Conservation (phyloP, 2,797 vertebrate genomes). For the Hemitrygon akajei region DNA sequence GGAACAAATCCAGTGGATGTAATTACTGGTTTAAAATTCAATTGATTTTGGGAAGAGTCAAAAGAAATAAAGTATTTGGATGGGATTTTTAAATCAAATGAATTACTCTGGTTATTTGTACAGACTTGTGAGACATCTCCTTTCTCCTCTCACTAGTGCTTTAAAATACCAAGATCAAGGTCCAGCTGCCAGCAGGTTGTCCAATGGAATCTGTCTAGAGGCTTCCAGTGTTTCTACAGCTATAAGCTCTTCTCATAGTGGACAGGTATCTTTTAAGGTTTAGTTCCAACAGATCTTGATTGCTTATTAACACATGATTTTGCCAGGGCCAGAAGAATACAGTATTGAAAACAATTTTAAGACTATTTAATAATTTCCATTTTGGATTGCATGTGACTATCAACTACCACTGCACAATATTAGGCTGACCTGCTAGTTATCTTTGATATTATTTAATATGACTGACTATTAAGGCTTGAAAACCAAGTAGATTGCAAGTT, state of each 20-base stretch:
- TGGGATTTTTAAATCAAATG: background rate
- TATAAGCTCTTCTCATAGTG: slow-evolving; percentile 46
- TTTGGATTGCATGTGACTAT: background rate
- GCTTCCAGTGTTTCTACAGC: slow-evolving; percentile 31
- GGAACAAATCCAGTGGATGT: background rate
- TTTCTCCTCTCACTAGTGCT: slow-evolving; percentile 45
- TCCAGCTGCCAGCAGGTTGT: slow-evolving; percentile 45
- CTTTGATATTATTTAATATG: background rate
- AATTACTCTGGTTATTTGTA: too few species aligned
- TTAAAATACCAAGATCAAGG: slow-evolving; percentile 50
- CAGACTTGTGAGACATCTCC: background rate
- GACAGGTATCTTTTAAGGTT: background rate
- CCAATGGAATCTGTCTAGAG: slow-evolving; percentile 56
- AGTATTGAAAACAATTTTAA: background rate
- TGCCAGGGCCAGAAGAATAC: background rate
- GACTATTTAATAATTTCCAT: background rate
- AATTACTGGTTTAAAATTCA: background rate
- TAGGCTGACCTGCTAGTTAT: background rate
- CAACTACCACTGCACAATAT: background rate
- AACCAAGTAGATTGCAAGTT: background rate
- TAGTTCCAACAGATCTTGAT: background rate
- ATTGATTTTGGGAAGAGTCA: background rate
- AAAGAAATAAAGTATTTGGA: background rate
- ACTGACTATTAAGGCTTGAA: background rate
- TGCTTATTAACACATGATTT: background rate